Percentiles rank a stretch among this genome's conserved stretches.
Evolutionary conservation across 2,888 invertebrate species (phyloP).

Genomic region (Teleogryllus oceanicus): DNA sequence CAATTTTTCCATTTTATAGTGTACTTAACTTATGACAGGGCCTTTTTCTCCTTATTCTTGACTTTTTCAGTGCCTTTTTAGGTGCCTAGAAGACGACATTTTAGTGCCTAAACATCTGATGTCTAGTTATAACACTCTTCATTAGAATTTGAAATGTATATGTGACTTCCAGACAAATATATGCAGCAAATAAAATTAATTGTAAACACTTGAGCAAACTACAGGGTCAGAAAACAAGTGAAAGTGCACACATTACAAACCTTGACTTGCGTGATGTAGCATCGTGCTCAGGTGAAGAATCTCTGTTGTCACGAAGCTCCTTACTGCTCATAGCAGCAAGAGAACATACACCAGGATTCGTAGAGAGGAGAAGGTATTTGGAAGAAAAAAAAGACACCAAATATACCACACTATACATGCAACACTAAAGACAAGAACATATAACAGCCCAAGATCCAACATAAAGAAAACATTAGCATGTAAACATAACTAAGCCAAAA

Average conservation of each 20-base stretch:
- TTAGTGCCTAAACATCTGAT: too few species aligned
- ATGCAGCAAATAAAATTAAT: too few species aligned
- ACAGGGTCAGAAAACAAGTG: too few species aligned
- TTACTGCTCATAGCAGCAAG: conserved; percentile 50
- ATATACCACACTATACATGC: conserved; percentile 35
- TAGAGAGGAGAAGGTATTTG: conserved; percentile 40
- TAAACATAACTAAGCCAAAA: conserved; percentile 34
- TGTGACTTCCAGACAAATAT: too few species aligned
- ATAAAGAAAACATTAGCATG: conserved; percentile 35
- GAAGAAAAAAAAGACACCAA: conserved; percentile 39
- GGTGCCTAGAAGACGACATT: too few species aligned
- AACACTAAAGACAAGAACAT: conserved; percentile 28
- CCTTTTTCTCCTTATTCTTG: too few species aligned
- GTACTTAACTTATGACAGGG: too few species aligned
- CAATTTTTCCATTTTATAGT: too few species aligned
- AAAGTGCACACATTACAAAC: conserved; percentile 30
- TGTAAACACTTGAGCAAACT: too few species aligned
- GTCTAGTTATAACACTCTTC: too few species aligned
- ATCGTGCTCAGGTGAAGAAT: conserved; percentile 60
- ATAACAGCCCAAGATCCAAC: conserved; percentile 22
- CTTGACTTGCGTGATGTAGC: conserved; percentile 36
- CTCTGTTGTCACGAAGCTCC: conserved; percentile 72
- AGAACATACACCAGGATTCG: conserved; percentile 30
- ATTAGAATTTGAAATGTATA: too few species aligned
- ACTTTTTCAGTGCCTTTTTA: too few species aligned